phyloP scores from a whole-genome alignment of 2,113 vertebrate species.

The Ranitomeya imitator region DNA sequence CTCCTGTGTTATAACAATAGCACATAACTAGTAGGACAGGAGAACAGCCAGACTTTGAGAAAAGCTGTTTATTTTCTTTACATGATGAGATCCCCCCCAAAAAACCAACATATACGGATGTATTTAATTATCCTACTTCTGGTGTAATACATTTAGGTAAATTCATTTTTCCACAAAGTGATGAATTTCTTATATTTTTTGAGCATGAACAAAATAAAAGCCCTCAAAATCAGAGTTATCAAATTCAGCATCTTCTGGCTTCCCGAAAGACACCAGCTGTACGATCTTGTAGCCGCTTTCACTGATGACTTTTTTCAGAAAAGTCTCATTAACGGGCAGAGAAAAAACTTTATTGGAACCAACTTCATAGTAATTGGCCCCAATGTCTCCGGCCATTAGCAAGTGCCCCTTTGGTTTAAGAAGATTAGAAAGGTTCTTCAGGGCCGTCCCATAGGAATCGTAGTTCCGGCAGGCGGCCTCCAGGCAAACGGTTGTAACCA shows the following conservation, averaged over 20 bases:
- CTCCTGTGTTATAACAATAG: no score
- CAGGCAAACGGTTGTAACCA: slow-evolving; percentile 62
- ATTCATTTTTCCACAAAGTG: not conserved
- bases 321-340: slow-evolving; percentile 55
- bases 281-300: slow-evolving; percentile 40
- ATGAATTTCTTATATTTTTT: slow-evolving; percentile 21
- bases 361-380: slow-evolving; percentile 61
- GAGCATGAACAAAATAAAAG: slow-evolving; percentile 54
- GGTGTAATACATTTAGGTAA: not conserved
- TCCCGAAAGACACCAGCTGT: slow-evolving; percentile 32
- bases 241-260: not conserved
- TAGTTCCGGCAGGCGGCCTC: slow-evolving; percentile 61
- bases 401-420: slow-evolving; percentile 59
- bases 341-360: slow-evolving; percentile 56
- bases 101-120: not conserved
- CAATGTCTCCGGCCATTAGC: slow-evolving; percentile 59
- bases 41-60: no score
- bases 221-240: slow-evolving; percentile 18
- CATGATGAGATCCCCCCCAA: no score
- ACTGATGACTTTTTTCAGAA: slow-evolving; percentile 33
- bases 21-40: no score
- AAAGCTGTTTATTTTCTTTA: no score
- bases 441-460: slow-evolving; percentile 37
- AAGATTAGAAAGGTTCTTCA: slow-evolving; percentile 55
- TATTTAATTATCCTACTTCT: not conserved